Evolutionary conservation across 1,140 invertebrate species (phyloP).

Genomic region (Cylas formicarius): DNA sequence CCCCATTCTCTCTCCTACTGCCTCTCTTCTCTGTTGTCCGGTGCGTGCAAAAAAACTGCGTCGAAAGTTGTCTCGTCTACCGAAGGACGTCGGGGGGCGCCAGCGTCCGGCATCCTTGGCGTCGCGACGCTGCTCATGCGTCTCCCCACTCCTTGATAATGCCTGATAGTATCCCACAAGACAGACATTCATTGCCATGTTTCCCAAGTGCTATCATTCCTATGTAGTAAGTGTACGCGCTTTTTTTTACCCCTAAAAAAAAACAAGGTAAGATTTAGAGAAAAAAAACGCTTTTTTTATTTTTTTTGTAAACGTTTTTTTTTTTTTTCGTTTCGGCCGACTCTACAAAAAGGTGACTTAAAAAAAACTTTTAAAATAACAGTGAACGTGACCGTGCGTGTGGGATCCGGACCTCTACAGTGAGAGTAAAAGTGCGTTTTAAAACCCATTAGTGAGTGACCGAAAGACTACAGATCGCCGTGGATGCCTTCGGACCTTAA

Average conservation of each 20-base stretch:
- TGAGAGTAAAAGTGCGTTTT: too few relatives aligned
- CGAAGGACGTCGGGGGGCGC: constrained; percentile 36
- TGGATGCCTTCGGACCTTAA: too few relatives aligned
- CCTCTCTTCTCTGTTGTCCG: constrained; percentile 10
- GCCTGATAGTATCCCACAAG: constrained; percentile 43
- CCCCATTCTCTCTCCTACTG: constrained; percentile 1
- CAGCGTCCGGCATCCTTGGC: constrained; percentile 41
- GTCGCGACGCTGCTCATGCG: constrained; percentile 43
- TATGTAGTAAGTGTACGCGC: constrained; percentile 39
- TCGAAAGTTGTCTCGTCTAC: constrained; percentile 25
- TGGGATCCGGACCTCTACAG: too few relatives aligned
- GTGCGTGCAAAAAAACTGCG: constrained; percentile 29
- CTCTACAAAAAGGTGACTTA: background rate
- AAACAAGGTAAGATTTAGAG: constrained; percentile 6
- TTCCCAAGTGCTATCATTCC: constrained; percentile 43
- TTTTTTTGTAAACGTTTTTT: constrained; percentile 10
- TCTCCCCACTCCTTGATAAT: constrained; percentile 42
- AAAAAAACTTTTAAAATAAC: too few relatives aligned
- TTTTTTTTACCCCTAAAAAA: constrained; percentile 35
- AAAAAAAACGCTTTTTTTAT: constrained; percentile 3
- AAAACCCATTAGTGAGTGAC: too few relatives aligned
- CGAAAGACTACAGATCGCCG: too few relatives aligned
- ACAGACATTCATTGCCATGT: constrained; percentile 44
- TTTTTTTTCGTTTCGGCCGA: constrained; percentile 4
- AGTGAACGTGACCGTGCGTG: too few relatives aligned